Evolutionary conservation across 2,888 invertebrate species (phyloP).

Genomic region (Galerucella pusilla): DNA sequence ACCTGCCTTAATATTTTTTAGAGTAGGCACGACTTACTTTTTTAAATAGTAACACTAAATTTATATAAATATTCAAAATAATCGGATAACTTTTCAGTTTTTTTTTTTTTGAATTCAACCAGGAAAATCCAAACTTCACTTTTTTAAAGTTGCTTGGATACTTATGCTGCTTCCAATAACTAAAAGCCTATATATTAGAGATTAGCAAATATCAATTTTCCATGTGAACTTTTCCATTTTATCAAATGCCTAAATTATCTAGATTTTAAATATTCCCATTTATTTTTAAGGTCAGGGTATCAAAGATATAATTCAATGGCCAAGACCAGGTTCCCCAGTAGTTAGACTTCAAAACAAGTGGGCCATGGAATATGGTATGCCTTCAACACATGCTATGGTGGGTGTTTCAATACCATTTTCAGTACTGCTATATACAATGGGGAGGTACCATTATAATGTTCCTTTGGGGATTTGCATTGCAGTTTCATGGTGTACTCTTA

Average conservation of each 20-base stretch:
- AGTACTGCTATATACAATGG: slow-evolving; percentile 81
- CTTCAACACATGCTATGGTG: slow-evolving; percentile 94
- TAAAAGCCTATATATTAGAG: no score
- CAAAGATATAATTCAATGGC: slow-evolving; percentile 89
- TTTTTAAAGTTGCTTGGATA: no score
- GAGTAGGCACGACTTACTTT: no score
- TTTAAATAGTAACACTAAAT: no score
- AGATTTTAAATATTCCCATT: not conserved
- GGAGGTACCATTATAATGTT: slow-evolving; percentile 80
- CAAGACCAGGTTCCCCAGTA: slow-evolving; percentile 87
- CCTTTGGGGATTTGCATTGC: slow-evolving; percentile 71
- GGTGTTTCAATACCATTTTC: slow-evolving; percentile 90
- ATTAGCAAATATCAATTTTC: no score
- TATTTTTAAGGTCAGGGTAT: slow-evolving; percentile 79
- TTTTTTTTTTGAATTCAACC: no score
- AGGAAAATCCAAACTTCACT: no score
- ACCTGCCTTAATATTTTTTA: no score
- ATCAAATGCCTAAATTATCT: not conserved
- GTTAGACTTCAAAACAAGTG: slow-evolving; percentile 87
- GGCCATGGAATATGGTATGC: slow-evolving; percentile 94
- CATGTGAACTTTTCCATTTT: no score
- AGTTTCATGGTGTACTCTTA: slow-evolving; percentile 77
- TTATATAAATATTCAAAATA: no score
- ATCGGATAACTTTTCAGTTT: no score
- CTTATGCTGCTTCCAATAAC: no score